Base-by-base conservation (phyloP, 2,113 vertebrate genomes). In the Psittacara wagleri region DNA sequence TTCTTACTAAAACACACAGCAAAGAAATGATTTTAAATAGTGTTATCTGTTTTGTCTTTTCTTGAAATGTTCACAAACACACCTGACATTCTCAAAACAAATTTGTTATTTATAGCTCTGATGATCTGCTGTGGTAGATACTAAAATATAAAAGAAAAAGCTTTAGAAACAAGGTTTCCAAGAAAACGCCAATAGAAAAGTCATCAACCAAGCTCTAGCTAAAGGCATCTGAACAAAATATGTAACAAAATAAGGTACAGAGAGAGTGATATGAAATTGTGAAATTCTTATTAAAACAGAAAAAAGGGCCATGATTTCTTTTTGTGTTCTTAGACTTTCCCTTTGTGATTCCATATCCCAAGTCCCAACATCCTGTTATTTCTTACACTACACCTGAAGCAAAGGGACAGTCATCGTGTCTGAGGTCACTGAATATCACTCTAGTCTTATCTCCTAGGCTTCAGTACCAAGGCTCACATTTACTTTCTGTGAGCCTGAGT, bases 1-100 rank as follows among this genome's bases (percentile, higher is more conserved):
- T 66, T 35, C 83, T 63, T 55, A 8, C 43, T 51, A 51, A 39
- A 73, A 46, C 0, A 0, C 0, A 0, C 31, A 46, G 51, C 37
- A 19, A 49, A 57, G 22, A 44, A 33, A n/a, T 43, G 1, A 22
- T 59, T 75, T 44, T 54, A 49, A 16, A 6, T 11, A 2, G 9
- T 31, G 22, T 7, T 29, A 2, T 8, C 4, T 25, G 13, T 66
- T n/a, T n/a, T 20, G 19, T 64, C 59, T 80, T 79, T 87, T 33
- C 54, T 70, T 28, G 39, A 59, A 48, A 11, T 41, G 4, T 54
- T 48, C 55, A 66, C 70, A 72, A 46, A 23, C 11, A 43, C 13
- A 35, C 29, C n/a, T 64, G 39, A 48, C 17, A 9, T 19, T 48
- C 16, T 67, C 24, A 24, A 20, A 54, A 52, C 7, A 29, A 28